Evolutionary conservation across 2,888 invertebrate genomes (phyloP).

Genomic region (Cephus rjabovi): DNA sequence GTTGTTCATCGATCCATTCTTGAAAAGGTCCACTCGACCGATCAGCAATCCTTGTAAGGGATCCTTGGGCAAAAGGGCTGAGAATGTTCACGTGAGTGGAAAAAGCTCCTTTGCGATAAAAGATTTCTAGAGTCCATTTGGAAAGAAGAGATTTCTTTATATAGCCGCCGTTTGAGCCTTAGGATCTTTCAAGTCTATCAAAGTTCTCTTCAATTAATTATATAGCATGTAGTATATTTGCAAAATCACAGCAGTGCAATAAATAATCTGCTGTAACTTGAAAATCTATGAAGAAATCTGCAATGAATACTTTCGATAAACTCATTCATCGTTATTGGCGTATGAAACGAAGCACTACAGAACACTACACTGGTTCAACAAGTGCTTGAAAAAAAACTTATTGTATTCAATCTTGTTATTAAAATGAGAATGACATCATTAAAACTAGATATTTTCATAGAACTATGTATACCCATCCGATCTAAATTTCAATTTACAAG

Average conservation of each 20-base stretch:
- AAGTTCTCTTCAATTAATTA: not conserved
- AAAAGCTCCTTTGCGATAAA: not conserved
- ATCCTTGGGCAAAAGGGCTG: not conserved
- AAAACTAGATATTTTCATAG: not conserved
- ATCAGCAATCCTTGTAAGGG: not conserved
- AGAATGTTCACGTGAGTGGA: not conserved
- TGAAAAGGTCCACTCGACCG: not conserved
- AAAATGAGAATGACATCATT: not conserved
- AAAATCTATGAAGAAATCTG: not conserved
- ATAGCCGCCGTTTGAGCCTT: not conserved
- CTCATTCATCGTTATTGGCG: not conserved
- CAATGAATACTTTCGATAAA: not conserved
- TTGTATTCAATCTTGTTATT: not conserved
- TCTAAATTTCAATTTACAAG: conserved; percentile 20
- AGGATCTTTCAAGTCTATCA: not conserved
- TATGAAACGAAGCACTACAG: not conserved
- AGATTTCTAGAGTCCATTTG: not conserved
- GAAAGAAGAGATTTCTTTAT: not conserved
- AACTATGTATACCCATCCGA: conserved; percentile 1
- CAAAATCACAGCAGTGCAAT: not conserved
- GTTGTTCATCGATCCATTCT: not conserved
- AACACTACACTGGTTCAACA: not conserved
- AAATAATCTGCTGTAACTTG: not conserved
- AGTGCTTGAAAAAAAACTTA: not conserved
- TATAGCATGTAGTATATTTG: not conserved